These are phyloP conservation scores for Lutraria lutraria DNA, from an alignment of 2,888 invertebrate species.

Conservation along the genomic window DNA sequence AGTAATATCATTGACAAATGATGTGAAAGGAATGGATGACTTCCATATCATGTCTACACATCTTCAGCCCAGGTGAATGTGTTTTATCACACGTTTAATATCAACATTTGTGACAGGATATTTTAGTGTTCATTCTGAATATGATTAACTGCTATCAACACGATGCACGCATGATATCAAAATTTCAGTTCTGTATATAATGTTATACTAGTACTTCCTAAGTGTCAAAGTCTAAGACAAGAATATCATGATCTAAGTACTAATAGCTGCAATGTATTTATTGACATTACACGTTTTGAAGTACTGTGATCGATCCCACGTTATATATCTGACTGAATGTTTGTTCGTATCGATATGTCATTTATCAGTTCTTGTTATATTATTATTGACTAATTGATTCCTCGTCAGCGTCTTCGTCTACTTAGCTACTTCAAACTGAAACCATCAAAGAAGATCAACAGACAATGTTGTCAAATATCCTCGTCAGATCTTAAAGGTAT, in stretches of 20 bases:
- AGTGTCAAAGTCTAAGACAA: neutral
- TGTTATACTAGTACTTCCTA: neutral
- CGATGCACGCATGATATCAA: neutral
- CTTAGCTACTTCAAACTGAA: neutral
- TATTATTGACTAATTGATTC: slow-evolving; percentile 17
- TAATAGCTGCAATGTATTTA: neutral
- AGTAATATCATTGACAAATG: neutral
- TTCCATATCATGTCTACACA: neutral
- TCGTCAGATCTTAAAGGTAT: neutral
- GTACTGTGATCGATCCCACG: neutral
- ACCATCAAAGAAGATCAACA: neutral
- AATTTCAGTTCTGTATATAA: neutral
- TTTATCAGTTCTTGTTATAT: neutral
- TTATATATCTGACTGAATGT: neutral
- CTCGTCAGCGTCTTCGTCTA: neutral
- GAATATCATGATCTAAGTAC: neutral
- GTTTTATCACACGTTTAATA: too few relatives aligned
- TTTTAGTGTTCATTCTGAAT: too few relatives aligned
- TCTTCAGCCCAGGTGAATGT: too few relatives aligned
- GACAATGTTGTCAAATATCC: neutral
- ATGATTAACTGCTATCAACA: neutral
- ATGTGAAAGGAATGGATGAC: neutral
- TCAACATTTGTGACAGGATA: too few relatives aligned
- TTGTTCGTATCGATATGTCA: neutral
- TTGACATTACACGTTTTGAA: neutral